Evolutionary conservation across 37 sponge, comb jelly and placozoan species (phyloP), one percentile per base, ranked within the genome.

Genomic region (Aplysina aerophoba): DNA sequence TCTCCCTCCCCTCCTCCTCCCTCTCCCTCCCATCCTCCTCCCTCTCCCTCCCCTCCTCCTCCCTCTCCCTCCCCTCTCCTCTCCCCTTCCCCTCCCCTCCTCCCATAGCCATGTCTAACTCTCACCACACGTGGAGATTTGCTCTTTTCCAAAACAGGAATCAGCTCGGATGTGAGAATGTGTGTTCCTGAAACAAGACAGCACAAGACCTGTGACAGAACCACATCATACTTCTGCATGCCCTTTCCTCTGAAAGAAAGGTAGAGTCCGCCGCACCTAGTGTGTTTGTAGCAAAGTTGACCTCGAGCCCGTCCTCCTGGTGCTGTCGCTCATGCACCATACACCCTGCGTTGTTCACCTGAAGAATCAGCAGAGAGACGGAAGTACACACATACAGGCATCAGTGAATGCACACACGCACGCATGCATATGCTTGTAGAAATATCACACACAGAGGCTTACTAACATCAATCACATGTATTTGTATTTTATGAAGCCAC

Each of bases 271-370:
- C 0, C 67, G 44, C 67, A 90, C 94, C 97, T 55, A 97, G 83
- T 34, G 97, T 92, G 63, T 97, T 97, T 17, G 94, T 91, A 31
- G 93, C 93, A 87, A 97, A 97, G 89, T 94, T 97, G 17, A 60
- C 89, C 82, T 97, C 97, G 27, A 97, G 59, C 12, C 75, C 87
- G 38, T 97, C 94, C 22, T 94, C 93, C 27, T 61, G 88, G 17
- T 80, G 67, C 31, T 86, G 80, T 31, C 94, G 67, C 59, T 86
- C 78, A 67, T 89, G 83, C 33, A 92, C 89, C 93, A 94, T 90
- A 83, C 86, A 82, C 5, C 97, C 95, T 69, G 97, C 97, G 87
- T 97, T 97, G 88, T 96, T 96, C 54, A 93, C 92, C 90, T 90
- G 66, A 8, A 69, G 63, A 4, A 14, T 27, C 4, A 17, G 59